Evolutionary conservation across 37 sponge, comb jelly and placozoan genomes (phyloP).

Genomic region (Ianthella basta): DNA sequence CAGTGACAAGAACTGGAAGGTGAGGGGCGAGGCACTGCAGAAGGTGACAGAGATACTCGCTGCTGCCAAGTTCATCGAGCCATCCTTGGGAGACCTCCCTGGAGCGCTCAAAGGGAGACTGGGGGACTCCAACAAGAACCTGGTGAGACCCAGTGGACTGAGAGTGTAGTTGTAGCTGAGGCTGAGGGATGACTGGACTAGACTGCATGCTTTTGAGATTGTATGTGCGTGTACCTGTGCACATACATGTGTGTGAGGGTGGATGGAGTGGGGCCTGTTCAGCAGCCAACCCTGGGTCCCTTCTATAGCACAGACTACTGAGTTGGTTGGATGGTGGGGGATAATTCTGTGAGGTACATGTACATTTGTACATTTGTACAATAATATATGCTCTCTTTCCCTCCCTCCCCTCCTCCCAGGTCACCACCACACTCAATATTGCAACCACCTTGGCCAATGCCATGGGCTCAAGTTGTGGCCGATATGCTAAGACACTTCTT

Average conservation of each 20-base stretch:
- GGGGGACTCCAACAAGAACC: slow-evolving; percentile 88
- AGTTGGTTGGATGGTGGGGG: too few species aligned
- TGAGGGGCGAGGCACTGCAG: slow-evolving; percentile 76
- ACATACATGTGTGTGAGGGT: too few species aligned
- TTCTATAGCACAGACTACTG: too few species aligned
- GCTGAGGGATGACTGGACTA: too few species aligned
- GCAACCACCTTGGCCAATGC: slow-evolving; percentile 64
- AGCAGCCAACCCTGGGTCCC: too few species aligned
- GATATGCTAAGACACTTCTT: slow-evolving; percentile 42
- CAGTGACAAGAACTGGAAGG: slow-evolving; percentile 91
- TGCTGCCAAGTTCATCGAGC: slow-evolving; percentile 83
- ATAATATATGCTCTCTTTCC: background rate
- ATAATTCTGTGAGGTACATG: too few species aligned
- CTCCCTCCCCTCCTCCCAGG: slow-evolving; percentile 22
- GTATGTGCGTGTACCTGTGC: too few species aligned
- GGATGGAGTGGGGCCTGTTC: too few species aligned
- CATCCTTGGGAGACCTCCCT: slow-evolving; percentile 81
- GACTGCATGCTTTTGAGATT: too few species aligned
- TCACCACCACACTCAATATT: slow-evolving; percentile 74
- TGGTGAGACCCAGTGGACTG: slow-evolving; percentile 30
- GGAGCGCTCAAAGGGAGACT: slow-evolving; percentile 83
- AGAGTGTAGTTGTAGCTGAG: background rate
- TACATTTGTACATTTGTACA: too few species aligned
- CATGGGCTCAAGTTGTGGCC: slow-evolving; percentile 73
- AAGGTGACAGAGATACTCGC: slow-evolving; percentile 73